A percentile compares a stretch with the other conserved stretches of the same genome.
Evolutionary conservation across 1,140 invertebrate genomes (phyloP).

Genomic region (Hyposmocoma kahamanoa): DNA sequence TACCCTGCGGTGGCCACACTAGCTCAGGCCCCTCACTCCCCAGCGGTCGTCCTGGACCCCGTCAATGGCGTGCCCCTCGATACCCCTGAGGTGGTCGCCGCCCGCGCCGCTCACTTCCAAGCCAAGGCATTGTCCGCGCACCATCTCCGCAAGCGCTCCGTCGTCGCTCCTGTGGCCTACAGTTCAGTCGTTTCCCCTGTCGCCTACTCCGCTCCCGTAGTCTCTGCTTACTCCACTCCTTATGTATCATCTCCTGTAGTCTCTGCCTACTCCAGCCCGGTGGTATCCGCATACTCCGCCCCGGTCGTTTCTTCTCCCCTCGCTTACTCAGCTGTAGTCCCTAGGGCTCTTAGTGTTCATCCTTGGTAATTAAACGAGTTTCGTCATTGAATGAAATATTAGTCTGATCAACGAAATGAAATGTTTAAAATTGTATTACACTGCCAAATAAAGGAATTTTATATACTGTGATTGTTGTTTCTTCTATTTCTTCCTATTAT

Average conservation of each 20-base stretch:
- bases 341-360: slow-evolving; percentile 45
- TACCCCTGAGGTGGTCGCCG: slow-evolving; percentile 67
- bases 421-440: slow-evolving; percentile 19
- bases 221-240: slow-evolving; percentile 40
- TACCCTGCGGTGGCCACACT: slow-evolving; percentile 37
- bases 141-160: slow-evolving; percentile 53
- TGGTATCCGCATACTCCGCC: slow-evolving; percentile 28
- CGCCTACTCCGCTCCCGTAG: slow-evolving; percentile 28
- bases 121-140: slow-evolving; percentile 59
- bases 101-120: slow-evolving; percentile 60
- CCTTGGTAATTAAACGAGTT: slow-evolving; percentile 39
- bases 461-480: slow-evolving; percentile 6
- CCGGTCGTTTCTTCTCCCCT: slow-evolving; percentile 19
- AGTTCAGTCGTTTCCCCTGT: slow-evolving; percentile 26
- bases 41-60: slow-evolving; percentile 49
- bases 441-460: slow-evolving; percentile 36
- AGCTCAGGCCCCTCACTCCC: slow-evolving; percentile 47
- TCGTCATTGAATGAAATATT: slow-evolving; percentile 8
- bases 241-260: slow-evolving; percentile 34
- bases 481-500: slow-evolving; percentile 9
- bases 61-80: slow-evolving; percentile 59
- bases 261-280: slow-evolving; percentile 28
- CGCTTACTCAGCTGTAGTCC: slow-evolving; percentile 32
- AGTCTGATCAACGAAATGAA: slow-evolving; percentile 13
- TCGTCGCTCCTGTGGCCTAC: slow-evolving; percentile 39